phyloP scores from a whole-genome alignment of 1,140 invertebrate species.

The Thaumetopoea pityocampa region DNA sequence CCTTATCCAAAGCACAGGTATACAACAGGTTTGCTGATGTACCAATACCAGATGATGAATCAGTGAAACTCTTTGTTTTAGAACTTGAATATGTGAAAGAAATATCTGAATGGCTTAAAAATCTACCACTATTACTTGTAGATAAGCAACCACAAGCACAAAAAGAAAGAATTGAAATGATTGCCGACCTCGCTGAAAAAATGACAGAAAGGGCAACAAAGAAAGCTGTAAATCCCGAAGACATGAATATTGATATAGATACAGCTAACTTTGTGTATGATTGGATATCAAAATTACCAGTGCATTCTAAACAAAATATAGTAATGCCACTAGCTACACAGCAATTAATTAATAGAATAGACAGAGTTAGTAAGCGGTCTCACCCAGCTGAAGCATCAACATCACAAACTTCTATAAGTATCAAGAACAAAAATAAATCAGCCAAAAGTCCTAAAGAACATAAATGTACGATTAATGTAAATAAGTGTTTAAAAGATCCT shows the following conservation, averaged over 20 bases:
- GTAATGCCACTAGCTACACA: constrained; percentile 22
- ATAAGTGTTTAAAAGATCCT: constrained; percentile 14
- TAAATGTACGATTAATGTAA: background rate
- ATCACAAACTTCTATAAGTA: background rate
- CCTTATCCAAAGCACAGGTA: constrained; percentile 13
- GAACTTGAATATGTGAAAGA: constrained; percentile 33
- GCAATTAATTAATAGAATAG: constrained; percentile 33
- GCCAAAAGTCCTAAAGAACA: background rate
- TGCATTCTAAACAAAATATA: constrained; percentile 31
- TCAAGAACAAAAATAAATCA: background rate
- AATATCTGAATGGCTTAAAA: constrained; percentile 38
- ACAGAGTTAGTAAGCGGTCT: constrained; percentile 13
- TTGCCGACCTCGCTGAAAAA: constrained; percentile 33
- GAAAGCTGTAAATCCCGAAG: constrained; percentile 10
- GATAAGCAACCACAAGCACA: constrained; percentile 9
- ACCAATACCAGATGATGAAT: constrained; percentile 22
- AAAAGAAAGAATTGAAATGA: constrained; percentile 22
- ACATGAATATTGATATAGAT: constrained; percentile 11
- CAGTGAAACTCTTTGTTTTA: constrained; percentile 20
- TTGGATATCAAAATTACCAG: constrained; percentile 32
- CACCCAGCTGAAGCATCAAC: background rate
- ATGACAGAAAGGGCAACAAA: constrained; percentile 18
- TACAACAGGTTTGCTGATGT: constrained; percentile 18
- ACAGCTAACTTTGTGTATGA: constrained; percentile 23
- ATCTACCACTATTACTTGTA: constrained; percentile 30